Evolutionary conservation across 2,888 invertebrate genomes (phyloP).

Genomic region (Catocala sponsa): DNA sequence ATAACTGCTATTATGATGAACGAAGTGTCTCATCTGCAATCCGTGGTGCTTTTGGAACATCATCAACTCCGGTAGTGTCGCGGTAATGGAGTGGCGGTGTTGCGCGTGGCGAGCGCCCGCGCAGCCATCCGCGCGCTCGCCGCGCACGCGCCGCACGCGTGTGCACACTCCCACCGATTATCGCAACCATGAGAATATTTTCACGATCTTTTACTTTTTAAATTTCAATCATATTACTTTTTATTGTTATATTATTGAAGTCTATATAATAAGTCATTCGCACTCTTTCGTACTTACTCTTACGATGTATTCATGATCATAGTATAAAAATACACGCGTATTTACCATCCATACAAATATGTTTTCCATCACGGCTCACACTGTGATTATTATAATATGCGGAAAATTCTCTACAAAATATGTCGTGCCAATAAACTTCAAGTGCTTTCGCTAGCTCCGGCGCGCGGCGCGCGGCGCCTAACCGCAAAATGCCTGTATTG

Average conservation of each 20-base stretch:
- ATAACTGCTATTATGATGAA: not conserved
- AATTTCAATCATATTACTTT: conserved; percentile 22
- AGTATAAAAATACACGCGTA: conserved; percentile 36
- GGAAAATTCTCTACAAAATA: conserved; percentile 66
- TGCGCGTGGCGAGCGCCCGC: conserved; percentile 58
- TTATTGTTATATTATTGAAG: not conserved
- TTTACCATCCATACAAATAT: conserved; percentile 24
- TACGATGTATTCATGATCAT: conserved; percentile 26
- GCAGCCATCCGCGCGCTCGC: conserved; percentile 50
- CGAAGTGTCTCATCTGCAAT: conserved; percentile 25
- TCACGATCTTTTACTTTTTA: conserved; percentile 29
- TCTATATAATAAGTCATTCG: conserved; percentile 5
- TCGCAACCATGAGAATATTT: conserved; percentile 73
- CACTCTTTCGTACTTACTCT: conserved; percentile 17
- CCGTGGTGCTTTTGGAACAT: conserved; percentile 62
- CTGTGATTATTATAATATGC: conserved; percentile 57
- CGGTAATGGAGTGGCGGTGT: conserved; percentile 80
- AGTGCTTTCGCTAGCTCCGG: conserved; percentile 66
- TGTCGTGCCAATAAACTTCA: conserved; percentile 78
- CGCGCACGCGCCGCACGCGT: conserved; percentile 56
- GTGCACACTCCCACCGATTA: conserved; percentile 84
- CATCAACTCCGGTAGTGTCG: conserved; percentile 65
- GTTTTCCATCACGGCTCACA: conserved; percentile 53
- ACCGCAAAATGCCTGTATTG: conserved; percentile 76
- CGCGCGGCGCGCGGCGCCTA: conserved; percentile 39